Conservation (phyloP, 2,113 vertebrate genomes). For the Bolborhynchus lineola region DNA sequence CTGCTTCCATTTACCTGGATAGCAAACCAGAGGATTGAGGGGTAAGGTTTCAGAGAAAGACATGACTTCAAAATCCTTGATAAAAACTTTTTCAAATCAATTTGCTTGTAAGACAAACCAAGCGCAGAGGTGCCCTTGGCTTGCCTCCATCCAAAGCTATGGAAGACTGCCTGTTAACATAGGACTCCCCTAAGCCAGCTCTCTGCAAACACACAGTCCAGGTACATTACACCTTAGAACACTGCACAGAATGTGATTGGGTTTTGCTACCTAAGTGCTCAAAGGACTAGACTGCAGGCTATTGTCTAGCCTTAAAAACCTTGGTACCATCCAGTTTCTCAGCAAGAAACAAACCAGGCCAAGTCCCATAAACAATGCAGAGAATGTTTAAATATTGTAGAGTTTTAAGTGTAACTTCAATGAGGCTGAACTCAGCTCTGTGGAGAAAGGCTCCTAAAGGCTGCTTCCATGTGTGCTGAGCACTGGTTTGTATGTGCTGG, state of each 20-base stretch:
- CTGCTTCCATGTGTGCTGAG: background rate
- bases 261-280: background rate
- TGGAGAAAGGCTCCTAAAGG: background rate
- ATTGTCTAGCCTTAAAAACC: too few species aligned
- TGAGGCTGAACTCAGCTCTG: background rate
- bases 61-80: background rate
- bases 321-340: too few species aligned
- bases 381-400: too few species aligned
- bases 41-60: background rate
- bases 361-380: too few species aligned
- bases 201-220: background rate
- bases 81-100: background rate
- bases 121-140: background rate
- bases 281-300: conserved; percentile 1
- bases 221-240: background rate
- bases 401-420: background rate
- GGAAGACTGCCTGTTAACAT: background rate
- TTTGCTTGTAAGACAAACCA: background rate
- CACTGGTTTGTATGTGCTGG: background rate
- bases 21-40: background rate
- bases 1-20: background rate
- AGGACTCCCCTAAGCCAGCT: background rate
- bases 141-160: background rate
- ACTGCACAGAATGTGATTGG: background rate
- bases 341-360: too few species aligned